Evolutionary conservation across 2,797 vertebrate genomes (phyloP), one percentile per base, ranked within the genome.

Genomic region (Spatula versicolor): DNA sequence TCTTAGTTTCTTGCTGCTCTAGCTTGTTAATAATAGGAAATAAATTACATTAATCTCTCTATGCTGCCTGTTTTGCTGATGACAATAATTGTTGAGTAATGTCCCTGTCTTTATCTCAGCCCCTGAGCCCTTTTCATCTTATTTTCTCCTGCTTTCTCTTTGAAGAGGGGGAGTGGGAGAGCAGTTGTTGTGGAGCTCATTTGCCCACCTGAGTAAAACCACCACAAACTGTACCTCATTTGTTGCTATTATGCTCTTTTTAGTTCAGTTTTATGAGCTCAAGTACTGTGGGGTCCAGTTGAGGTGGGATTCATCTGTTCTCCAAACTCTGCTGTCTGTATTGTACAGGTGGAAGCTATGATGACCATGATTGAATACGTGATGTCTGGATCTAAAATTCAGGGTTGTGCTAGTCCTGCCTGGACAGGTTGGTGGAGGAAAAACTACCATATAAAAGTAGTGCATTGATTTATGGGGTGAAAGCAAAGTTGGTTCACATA

Each of bases 371-470:
- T 6, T 23, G 55, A 55, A 15, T 54, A 43, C 4, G 13, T 37
- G 39, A 84, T 19, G 3, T 45, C 25, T 63, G 46, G 17, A 62
- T 35, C 56, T n/a, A 33, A 56, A 74, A 23, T 67, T 76, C 4
- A 8, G 48, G 60, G 13, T 77, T 66, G 30, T 8, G 7, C 35
- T 87, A 22, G 33, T 64, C 17, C 45, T 77, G 35, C 25, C 31
- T 54, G 31, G 31, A 68, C 2, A 33, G 11, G 3, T 13, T 48
- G 45, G 68, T 39, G 28, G 41, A 71, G 39, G 22, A 83, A 80
- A 83, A 74, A 7, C 60, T 91, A 35, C 21, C 0, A 0, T 31
- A 48, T 1, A 2, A 33, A 26, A 25, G 4, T 6, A 30, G 14
- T 30, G 9, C 63, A 19, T 8, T 75, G 43, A 48, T 71, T 74